These are phyloP conservation scores for Oligia latruncula DNA, from an alignment of 2,888 invertebrate genomes.

Conservation along the genomic window DNA sequence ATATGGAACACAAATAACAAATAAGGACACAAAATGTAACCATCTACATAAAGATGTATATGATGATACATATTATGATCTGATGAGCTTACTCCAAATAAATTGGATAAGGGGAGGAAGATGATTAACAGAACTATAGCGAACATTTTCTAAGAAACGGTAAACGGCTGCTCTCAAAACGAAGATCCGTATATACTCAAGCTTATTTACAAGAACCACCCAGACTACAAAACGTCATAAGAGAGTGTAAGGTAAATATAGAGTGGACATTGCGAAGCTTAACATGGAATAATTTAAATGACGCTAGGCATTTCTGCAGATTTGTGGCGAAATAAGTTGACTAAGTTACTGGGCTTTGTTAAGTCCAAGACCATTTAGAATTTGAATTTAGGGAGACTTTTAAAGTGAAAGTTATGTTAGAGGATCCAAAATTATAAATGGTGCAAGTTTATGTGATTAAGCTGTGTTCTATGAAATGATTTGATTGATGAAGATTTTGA, in stretches of 20 bases:
- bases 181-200: constrained; percentile 66
- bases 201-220: constrained; percentile 78
- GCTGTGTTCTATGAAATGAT: not conserved
- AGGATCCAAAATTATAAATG: not conserved
- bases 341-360: constrained; percentile 49
- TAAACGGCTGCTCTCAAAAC: constrained; percentile 37
- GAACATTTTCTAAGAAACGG: not conserved
- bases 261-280: constrained; percentile 61
- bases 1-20: not conserved
- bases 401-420: constrained; percentile 22
- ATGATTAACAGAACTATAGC: not conserved
- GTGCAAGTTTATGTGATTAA: not conserved
- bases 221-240: constrained; percentile 84
- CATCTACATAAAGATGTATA: not conserved
- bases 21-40: not conserved
- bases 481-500: not conserved
- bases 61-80: not conserved
- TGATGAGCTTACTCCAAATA: not conserved
- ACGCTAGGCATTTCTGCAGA: constrained; percentile 39
- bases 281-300: constrained; percentile 58
- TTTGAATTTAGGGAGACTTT: constrained; percentile 20
- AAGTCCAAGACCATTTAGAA: constrained; percentile 4
- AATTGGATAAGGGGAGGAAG: not conserved
- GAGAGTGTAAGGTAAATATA: constrained; percentile 80
- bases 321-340: constrained; percentile 48